Evolutionary conservation across 2,113 vertebrate genomes (phyloP).

Genomic region (Albula goreensis): DNA sequence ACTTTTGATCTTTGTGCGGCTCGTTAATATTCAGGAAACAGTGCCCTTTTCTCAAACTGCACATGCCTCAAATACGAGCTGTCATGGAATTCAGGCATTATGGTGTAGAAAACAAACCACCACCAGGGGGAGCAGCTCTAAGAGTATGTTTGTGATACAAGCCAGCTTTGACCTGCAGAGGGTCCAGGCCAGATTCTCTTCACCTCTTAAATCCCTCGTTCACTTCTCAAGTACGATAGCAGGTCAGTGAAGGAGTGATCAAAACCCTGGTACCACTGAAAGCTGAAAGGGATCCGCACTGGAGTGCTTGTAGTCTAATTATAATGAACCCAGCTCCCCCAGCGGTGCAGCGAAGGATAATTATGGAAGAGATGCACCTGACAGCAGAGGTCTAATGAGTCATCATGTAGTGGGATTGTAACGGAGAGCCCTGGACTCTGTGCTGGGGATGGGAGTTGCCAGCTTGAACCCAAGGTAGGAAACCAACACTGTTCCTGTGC

Average conservation of each 20-base stretch:
- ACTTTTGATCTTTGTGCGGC: too few relatives aligned
- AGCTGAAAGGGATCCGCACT: not conserved
- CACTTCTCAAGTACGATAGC: not conserved
- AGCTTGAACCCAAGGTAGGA: not conserved
- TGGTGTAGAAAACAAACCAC: not conserved
- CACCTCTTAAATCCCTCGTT: not conserved
- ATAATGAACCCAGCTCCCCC: not conserved
- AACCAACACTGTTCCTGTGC: not conserved
- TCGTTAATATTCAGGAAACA: too few relatives aligned
- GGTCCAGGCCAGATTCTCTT: not conserved
- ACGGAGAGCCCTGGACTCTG: not conserved
- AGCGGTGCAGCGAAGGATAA: not conserved
- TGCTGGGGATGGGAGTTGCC: not conserved
- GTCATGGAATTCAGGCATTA: too few relatives aligned
- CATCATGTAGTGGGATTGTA: not conserved
- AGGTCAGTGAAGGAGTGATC: not conserved
- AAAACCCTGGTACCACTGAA: not conserved
- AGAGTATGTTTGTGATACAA: not conserved
- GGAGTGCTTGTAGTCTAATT: not conserved
- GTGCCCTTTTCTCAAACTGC: too few relatives aligned
- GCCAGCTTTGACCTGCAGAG: not conserved
- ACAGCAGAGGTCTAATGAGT: not conserved
- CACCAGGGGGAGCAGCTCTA: constrained; percentile 18
- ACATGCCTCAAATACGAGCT: too few relatives aligned
- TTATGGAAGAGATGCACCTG: not conserved